Conservation (phyloP, 2,113 vertebrate genomes). For the Ctenodactylus gundi region DNA sequence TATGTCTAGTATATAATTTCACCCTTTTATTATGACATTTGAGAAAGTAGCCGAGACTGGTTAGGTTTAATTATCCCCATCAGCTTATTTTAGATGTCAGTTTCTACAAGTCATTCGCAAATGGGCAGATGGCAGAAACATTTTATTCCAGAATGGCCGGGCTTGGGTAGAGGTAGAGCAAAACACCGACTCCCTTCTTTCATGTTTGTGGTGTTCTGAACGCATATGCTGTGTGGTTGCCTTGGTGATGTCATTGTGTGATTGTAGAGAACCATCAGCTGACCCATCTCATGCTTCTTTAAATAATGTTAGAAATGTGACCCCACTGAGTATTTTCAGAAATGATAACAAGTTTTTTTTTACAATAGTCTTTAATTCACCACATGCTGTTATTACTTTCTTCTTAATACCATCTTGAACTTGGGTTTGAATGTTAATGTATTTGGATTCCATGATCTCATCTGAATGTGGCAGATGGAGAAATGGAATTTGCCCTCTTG, state of each 20-base stretch:
- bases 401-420: not conserved
- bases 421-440: conserved; percentile 14
- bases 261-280: conserved; percentile 3
- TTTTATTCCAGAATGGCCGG: conserved; percentile 58
- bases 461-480: not conserved
- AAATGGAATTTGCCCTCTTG: not conserved
- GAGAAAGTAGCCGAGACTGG: conserved; percentile 74
- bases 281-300: conserved; percentile 25
- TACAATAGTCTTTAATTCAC: not conserved
- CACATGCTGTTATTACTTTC: conserved; percentile 6
- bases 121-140: conserved; percentile 63
- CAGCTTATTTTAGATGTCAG: conserved; percentile 70
- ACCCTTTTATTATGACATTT: conserved; percentile 70
- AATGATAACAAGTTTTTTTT: not conserved
- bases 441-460: conserved; percentile 7
- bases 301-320: conserved; percentile 28
- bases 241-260: conserved; percentile 35
- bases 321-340: not conserved
- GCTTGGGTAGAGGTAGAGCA: not conserved
- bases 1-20: conserved; percentile 69
- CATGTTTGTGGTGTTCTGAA: not conserved
- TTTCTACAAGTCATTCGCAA: conserved; percentile 71
- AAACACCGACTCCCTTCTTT: not conserved
- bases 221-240: not conserved
- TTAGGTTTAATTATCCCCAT: conserved; percentile 76